Conservation (phyloP, 2,113 vertebrate genomes). For the Thamnophis sirtalis region DNA sequence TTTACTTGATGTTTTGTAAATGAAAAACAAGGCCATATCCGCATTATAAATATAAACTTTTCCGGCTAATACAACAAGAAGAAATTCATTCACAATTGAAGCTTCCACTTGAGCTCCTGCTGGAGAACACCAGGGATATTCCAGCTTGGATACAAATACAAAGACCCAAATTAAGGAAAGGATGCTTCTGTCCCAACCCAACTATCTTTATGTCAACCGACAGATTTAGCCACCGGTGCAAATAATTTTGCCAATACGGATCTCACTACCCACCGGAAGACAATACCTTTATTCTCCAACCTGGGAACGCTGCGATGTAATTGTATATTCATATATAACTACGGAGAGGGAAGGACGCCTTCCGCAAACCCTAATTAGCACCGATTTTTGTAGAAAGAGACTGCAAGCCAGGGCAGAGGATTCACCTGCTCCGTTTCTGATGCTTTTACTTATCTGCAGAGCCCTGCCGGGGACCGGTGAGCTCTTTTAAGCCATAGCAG, state of each 20-base stretch:
- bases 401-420: neutral
- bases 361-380: neutral
- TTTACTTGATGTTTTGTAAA: neutral
- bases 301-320: neutral
- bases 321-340: neutral
- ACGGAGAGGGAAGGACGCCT: no score
- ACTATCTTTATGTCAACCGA: neutral
- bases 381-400: neutral
- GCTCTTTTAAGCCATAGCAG: no score
- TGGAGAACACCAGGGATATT: neutral
- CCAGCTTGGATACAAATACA: neutral
- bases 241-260: neutral
- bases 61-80: neutral
- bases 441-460: neutral
- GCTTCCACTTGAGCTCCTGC: neutral
- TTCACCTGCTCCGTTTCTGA: neutral
- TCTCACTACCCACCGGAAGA: neutral
- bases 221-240: neutral
- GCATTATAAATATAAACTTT: neutral
- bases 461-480: neutral
- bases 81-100: neutral
- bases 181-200: neutral
- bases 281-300: neutral
- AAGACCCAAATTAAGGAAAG: neutral
- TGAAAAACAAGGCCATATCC: neutral